Evolutionary conservation across 2,113 vertebrate genomes (phyloP).

Genomic region (Thalassoma bifasciatum): DNA sequence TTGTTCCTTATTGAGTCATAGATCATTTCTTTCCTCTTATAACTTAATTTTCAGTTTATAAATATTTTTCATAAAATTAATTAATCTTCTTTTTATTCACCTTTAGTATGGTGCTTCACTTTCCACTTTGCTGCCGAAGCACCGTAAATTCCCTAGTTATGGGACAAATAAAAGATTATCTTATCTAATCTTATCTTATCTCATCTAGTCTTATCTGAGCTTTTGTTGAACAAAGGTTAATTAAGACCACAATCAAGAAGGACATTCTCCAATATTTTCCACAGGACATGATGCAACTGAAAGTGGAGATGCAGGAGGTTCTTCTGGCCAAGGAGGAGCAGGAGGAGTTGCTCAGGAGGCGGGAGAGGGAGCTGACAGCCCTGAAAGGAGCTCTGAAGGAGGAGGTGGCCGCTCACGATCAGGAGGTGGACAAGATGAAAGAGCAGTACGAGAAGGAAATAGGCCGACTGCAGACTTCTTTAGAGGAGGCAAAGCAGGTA

Average conservation of each 20-base stretch:
- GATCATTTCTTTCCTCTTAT: too few species aligned
- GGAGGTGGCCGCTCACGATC: conserved; percentile 94
- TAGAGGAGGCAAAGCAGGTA: conserved; percentile 91
- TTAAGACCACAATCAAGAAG: not conserved
- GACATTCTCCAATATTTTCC: not conserved
- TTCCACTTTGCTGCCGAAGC: too few species aligned
- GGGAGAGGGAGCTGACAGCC: conserved; percentile 94
- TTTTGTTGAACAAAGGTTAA: too few species aligned
- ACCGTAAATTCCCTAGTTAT: too few species aligned
- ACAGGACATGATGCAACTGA: conserved; percentile 92
- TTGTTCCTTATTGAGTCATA: too few species aligned
- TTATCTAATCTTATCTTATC: too few species aligned
- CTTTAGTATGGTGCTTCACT: too few species aligned
- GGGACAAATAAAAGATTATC: too few species aligned
- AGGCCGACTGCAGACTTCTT: conserved; percentile 79
- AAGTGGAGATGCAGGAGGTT: conserved; percentile 88
- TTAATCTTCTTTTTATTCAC: too few species aligned
- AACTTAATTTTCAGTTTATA: too few species aligned
- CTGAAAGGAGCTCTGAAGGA: conserved; percentile 96
- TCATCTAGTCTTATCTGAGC: too few species aligned
- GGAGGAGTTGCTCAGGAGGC: conserved; percentile 90
- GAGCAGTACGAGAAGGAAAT: conserved; percentile 92
- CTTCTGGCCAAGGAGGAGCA: conserved; percentile 91
- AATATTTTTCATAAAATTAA: too few species aligned
- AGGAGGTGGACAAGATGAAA: conserved; percentile 93